Evolutionary conservation across 2,797 vertebrate genomes (phyloP).

Genomic region (Catostomus latipinnis): DNA sequence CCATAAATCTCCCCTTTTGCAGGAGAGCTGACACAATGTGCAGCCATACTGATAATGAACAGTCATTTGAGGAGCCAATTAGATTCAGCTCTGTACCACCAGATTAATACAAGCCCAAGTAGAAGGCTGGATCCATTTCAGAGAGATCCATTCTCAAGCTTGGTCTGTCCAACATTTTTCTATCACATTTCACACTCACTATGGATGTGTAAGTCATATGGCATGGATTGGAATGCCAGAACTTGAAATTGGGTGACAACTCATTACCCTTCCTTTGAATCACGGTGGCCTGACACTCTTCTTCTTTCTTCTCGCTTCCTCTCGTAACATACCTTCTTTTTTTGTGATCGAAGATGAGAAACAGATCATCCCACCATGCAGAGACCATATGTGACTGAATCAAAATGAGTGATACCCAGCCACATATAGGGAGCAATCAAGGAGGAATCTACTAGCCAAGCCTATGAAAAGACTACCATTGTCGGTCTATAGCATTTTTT

Average conservation of each 20-base stretch:
- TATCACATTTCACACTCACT: constrained; percentile 20
- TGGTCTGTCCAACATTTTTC: constrained; percentile 18
- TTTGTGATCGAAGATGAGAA: constrained; percentile 1
- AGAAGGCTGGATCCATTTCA: neutral
- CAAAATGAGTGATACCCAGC: too few species aligned
- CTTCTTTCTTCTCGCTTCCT: neutral
- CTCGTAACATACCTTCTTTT: neutral
- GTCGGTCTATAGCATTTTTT: too few species aligned
- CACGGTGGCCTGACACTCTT: constrained; percentile 2
- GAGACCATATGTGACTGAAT: too few species aligned
- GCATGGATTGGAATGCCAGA: constrained; percentile 20
- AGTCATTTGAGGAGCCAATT: constrained; percentile 79
- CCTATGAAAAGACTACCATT: too few species aligned
- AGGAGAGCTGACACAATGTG: constrained; percentile 78
- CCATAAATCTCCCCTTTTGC: constrained; percentile 77
- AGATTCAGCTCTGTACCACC: constrained; percentile 44
- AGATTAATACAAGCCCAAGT: constrained; percentile 2
- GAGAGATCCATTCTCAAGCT: constrained; percentile 10
- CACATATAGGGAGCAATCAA: too few species aligned
- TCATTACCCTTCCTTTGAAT: constrained; percentile 37
- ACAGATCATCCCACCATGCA: neutral
- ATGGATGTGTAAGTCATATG: constrained; percentile 19
- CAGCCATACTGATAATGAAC: constrained; percentile 80
- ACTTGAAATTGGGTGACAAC: constrained; percentile 24
- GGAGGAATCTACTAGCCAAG: too few species aligned